A percentile compares a stretch with the other conserved stretches of the same genome.
Evolutionary conservation across 2,888 invertebrate genomes (phyloP).

Genomic region (Priocnemis perturbator): DNA sequence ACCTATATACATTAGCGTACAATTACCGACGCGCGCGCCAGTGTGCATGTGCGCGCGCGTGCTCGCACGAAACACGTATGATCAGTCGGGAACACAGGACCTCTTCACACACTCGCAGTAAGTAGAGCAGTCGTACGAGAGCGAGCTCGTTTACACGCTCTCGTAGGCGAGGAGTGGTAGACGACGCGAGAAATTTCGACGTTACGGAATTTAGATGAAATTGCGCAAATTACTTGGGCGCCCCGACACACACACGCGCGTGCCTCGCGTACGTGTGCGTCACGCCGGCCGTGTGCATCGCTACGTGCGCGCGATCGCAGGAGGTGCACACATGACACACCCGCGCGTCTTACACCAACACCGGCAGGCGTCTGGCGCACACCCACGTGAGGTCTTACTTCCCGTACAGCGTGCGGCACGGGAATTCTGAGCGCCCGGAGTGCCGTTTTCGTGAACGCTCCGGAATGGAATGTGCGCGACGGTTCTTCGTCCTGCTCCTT

Average conservation of each 20-base stretch:
- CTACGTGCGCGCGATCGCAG: background rate
- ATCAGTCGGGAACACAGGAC: slow-evolving; percentile 1
- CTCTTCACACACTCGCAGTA: slow-evolving; percentile 24
- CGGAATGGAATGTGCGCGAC: slow-evolving; percentile 6
- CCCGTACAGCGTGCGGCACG: slow-evolving; percentile 23
- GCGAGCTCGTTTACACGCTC: slow-evolving; percentile 12
- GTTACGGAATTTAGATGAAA: slow-evolving; percentile 74
- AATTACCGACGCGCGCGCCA: slow-evolving; percentile 14
- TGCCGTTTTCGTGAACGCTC: background rate
- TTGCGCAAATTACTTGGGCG: slow-evolving; percentile 72
- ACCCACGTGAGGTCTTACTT: slow-evolving; percentile 24
- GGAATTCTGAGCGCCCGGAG: slow-evolving; percentile 41
- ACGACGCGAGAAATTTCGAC: slow-evolving; percentile 68
- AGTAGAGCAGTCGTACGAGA: slow-evolving; percentile 11
- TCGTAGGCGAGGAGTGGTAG: slow-evolving; percentile 27
- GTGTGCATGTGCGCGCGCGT: too few relatives aligned
- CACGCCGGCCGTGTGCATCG: background rate
- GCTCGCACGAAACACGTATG: background rate
- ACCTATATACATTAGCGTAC: slow-evolving; percentile 23
- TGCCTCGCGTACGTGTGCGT: too few relatives aligned
- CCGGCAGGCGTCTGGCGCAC: slow-evolving; percentile 5
- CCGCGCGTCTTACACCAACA: background rate
- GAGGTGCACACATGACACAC: background rate
- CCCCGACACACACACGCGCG: slow-evolving; percentile 20
- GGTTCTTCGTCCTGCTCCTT: slow-evolving; percentile 15